Evolutionary conservation across 2,888 invertebrate genomes (phyloP).

Genomic region (Sphaerophoria taeniata): DNA sequence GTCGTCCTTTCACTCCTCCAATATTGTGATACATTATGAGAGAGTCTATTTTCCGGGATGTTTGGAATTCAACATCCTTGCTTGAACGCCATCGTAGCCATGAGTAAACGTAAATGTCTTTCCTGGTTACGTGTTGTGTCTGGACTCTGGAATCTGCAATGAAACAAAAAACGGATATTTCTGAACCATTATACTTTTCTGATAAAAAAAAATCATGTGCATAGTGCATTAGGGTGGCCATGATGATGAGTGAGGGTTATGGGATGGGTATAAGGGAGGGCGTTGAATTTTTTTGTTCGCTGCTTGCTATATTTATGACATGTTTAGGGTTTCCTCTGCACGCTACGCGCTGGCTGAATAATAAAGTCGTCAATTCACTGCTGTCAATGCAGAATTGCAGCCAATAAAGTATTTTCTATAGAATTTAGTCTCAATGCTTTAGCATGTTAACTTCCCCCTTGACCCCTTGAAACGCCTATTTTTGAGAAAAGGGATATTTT

Average conservation of each 20-base stretch:
- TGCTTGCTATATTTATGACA: constrained; percentile 50
- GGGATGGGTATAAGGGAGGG: background rate
- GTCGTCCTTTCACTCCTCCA: constrained; percentile 13
- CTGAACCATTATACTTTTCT: constrained; percentile 60
- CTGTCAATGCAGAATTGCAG: constrained; percentile 59
- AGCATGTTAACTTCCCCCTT: no score
- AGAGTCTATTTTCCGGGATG: constrained; percentile 71
- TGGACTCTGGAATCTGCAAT: constrained; percentile 74
- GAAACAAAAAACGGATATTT: constrained; percentile 73
- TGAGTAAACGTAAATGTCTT: constrained; percentile 66
- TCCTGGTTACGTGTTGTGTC: constrained; percentile 73
- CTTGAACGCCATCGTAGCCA: background rate
- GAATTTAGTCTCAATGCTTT: no score
- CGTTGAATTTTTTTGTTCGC: constrained; percentile 51
- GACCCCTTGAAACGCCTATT: no score
- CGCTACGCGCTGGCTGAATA: constrained; percentile 46
- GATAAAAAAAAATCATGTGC: constrained; percentile 68
- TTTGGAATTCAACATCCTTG: constrained; percentile 73
- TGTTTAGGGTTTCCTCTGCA: constrained; percentile 51
- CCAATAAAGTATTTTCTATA: constrained; percentile 30
- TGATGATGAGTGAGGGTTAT: background rate
- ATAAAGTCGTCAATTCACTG: constrained; percentile 25
- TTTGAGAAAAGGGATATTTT: background rate
- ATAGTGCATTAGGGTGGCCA: constrained; percentile 58
- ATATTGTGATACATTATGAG: background rate